Evolutionary conservation across 2,113 vertebrate species (phyloP).

Genomic region (Ascaphus truei): DNA sequence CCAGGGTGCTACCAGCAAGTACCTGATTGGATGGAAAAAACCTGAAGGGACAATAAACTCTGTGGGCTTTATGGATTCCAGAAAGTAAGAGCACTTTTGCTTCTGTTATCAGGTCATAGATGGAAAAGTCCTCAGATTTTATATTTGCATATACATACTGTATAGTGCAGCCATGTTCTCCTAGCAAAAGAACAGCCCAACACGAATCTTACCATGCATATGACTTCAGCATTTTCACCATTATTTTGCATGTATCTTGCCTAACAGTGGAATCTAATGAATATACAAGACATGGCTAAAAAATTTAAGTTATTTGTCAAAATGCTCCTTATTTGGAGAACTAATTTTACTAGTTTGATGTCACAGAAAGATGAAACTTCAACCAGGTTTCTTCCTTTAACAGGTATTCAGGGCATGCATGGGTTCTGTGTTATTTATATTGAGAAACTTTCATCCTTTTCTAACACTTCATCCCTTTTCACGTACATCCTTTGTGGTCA

Average conservation of each 20-base stretch:
- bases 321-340: not conserved
- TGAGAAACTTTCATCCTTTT: not conserved
- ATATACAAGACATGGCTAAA: not conserved
- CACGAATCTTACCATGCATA: not conserved
- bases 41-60: conserved; percentile 97
- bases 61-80: conserved; percentile 94
- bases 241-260: not conserved
- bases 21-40: conserved; percentile 98
- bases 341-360: not conserved
- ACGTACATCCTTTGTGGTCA: not conserved
- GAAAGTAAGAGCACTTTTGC: conserved; percentile 80
- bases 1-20: conserved; percentile 97
- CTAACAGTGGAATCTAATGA: not conserved
- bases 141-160: no score
- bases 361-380: conserved; percentile 23
- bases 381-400: conserved; percentile 39
- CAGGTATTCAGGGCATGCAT: conserved; percentile 30
- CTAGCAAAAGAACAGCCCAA: not conserved
- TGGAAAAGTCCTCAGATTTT: conserved; percentile 15
- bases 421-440: not conserved
- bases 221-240: not conserved
- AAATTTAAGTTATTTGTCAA: not conserved
- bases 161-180: not conserved
- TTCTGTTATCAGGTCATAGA: conserved; percentile 33
- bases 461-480: not conserved